Evolutionary conservation across 2,113 vertebrate genomes (phyloP).

Genomic region (Heliornis fulica): DNA sequence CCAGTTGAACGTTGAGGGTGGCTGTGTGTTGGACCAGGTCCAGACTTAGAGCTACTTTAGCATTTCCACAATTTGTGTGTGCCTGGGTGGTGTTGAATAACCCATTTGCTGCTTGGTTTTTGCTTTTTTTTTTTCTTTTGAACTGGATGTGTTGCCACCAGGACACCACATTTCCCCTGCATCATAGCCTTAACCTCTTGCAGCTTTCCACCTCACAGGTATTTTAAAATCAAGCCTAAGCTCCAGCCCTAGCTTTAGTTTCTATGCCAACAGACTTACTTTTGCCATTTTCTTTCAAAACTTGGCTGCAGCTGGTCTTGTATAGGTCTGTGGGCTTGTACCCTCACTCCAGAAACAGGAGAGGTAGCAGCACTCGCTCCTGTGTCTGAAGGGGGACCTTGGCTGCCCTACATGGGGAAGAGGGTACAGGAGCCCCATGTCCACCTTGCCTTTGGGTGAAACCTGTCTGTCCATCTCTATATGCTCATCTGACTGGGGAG

Average conservation of each 20-base stretch:
- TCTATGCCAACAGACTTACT: not conserved
- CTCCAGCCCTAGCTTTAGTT: not conserved
- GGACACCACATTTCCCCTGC: not conserved
- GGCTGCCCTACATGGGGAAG: accelerated
- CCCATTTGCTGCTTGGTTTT: too few species aligned
- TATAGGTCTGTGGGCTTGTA: not conserved
- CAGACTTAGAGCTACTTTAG: not conserved
- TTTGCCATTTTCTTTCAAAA: not conserved
- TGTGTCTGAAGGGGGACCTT: not conserved
- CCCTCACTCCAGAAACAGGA: not conserved
- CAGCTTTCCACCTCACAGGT: not conserved
- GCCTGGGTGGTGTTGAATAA: not conserved
- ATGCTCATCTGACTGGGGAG: not conserved
- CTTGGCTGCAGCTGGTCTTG: not conserved
- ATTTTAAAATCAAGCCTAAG: not conserved
- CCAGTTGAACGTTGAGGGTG: not conserved
- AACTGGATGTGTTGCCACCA: not conserved
- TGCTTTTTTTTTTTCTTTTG: not conserved
- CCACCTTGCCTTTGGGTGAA: not conserved
- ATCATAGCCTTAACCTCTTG: not conserved
- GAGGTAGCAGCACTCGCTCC: not conserved
- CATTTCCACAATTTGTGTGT: not conserved
- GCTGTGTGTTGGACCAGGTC: not conserved
- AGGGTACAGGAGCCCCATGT: not conserved
- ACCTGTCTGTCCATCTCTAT: not conserved